Base-by-base conservation (phyloP, 2,797 vertebrate genomes). In the Enteromius unitaeniatus region DNA sequence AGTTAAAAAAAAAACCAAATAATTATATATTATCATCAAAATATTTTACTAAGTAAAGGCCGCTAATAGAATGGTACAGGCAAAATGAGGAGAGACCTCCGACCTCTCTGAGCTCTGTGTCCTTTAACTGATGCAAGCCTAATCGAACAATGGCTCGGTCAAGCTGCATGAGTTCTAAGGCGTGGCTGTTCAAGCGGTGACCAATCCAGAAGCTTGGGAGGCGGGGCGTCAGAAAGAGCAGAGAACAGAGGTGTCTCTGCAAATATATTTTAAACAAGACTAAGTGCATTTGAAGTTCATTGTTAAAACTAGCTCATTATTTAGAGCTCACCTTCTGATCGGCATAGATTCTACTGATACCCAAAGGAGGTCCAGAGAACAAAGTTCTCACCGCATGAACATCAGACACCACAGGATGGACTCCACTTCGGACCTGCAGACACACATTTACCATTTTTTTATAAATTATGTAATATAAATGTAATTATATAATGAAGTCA, bases 161-260 rank as follows among this genome's bases (percentile, higher is more conserved):
- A 90, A 99, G 93, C 0, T 95, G 95, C 64, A 94, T 90, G 87
- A 99, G 93, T 90, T 97, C 97, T 87, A 93, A 69, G 31, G 93
- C 89, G 17, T 97, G 96, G 78, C 88, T 91, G 62, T 85, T 94
- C 77, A 99, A 93, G 11, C 97, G 96, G 0, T 15, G 87, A 68
- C 95, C 87, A 81, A 98, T 89, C 79, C 97, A 19, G 72, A 94
- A 89, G 0, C 91, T 83, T 0, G 97, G 98, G 19, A 99, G 89
- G 78, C 90, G 88, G 0, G 96, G 93, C 0, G 96, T 97, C 77
- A 99, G 94, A 88, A 98, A 97, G 89, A 99, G 93, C 81, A 97
- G 91, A 0, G 82, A 92, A 90, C 97, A 96, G 83, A 99, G 91
- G 67, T 91, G 91, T 92, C 93, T 96, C 97, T 98, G 91, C 15